Evolutionary conservation across 1,140 invertebrate genomes (phyloP), one percentile per base, ranked within the genome.

Genomic region (Leptopilina boulardi): DNA sequence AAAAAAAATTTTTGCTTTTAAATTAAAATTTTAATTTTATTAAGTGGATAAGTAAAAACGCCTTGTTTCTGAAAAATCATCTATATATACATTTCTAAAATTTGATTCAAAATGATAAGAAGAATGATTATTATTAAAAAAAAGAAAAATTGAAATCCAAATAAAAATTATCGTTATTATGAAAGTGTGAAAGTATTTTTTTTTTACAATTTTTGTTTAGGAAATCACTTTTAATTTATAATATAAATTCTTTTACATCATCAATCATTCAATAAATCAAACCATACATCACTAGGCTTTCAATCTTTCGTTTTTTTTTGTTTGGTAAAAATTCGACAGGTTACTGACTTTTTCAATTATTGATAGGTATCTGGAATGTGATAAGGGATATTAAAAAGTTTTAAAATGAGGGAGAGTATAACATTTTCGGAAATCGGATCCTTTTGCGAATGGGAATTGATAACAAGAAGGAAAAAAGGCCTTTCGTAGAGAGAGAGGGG

Each of bases 331-430:
- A 18, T 51, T 51, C n/a, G 15, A 51, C n/a, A 51, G 2, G n/a
- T 51, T 51, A 15, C 13, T 51, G n/a, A 51, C 47, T 30, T 66
- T 18, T 30, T 66, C 21, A 66, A 26, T 30, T n/a, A 30, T n/a
- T 66, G 13, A 34, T 30, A 15, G 10, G 6, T 66, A 66, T 66
- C 59, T 11, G 23, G 3, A 13, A 26, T 13, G 23, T 66, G 23
- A 66, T 66, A 15, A 15, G 13, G 56, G 21, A 66, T 66, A 66
- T 66, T 66, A 66, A 66, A 66, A 66, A 23, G n/a, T n/a, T 30
- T 26, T 66, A 34, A 66, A 66, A 30, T 15, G 59, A n/a, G 26
- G 59, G 23, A 66, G 59, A n/a, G 26, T 26, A n/a, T 30, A 66
- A 30, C 2, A 38, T 66, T 30, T n/a, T 30, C 59, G 26, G 23